A percentile compares a stretch with the other conserved stretches of the same genome.
These are phyloP conservation scores for Lycaon pictus DNA, from an alignment of 2,113 vertebrate species.

Conservation along the genomic window DNA sequence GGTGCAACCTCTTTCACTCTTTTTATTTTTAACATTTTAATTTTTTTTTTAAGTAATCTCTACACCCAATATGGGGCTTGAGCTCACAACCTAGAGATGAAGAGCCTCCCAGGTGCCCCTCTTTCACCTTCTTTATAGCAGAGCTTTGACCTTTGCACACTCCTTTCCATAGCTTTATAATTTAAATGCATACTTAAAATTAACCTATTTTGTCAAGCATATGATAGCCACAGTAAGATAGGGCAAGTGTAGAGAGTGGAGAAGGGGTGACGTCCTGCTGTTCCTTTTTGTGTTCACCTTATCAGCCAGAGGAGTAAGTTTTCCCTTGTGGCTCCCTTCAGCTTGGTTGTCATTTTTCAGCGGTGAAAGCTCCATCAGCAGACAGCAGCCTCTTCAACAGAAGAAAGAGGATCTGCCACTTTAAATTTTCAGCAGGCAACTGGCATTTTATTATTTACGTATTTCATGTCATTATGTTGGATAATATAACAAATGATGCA, in stretches of 20 bases:
- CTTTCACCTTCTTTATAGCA: neutral
- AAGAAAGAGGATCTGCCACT: conserved; percentile 73
- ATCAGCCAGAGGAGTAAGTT: conserved; percentile 46
- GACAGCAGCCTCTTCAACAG: conserved; percentile 36
- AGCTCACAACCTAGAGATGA: neutral
- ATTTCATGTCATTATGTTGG: conserved; percentile 84
- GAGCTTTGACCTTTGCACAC: conserved; percentile 14
- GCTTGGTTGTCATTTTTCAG: conserved; percentile 60
- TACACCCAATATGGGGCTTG: neutral
- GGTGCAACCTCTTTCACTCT: neutral
- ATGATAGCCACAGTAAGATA: neutral
- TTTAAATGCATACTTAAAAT: neutral
- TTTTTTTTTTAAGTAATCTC: neutral
- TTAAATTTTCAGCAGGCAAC: conserved; percentile 83
- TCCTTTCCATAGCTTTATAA: neutral
- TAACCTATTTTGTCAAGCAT: neutral
- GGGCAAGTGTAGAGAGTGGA: neutral
- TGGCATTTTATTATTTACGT: conserved; percentile 85
- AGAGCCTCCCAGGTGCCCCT: neutral
- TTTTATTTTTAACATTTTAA: neutral
- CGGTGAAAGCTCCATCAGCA: conserved; percentile 40
- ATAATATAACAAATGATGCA: conserved; percentile 85
- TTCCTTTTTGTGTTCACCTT: neutral
- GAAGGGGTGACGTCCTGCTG: neutral
- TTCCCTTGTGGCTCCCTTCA: conserved; percentile 53